Percentiles rank a stretch among this genome's conserved stretches.
Evolutionary conservation across 1,140 invertebrate species (phyloP).

Genomic region (Platorchestia sp.): DNA sequence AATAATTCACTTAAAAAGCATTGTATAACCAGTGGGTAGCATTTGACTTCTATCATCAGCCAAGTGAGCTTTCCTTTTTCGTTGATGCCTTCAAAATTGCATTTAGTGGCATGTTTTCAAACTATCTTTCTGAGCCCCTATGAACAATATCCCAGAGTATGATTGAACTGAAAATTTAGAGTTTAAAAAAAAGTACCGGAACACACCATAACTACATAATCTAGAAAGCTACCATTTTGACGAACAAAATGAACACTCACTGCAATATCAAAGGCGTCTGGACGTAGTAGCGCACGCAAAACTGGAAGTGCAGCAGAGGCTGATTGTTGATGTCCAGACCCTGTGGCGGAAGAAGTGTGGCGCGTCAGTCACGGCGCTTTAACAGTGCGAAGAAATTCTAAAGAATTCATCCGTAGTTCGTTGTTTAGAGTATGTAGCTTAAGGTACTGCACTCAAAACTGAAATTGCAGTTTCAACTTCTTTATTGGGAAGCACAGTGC

Average conservation of each 20-base stretch:
- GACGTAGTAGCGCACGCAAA: conserved; percentile 95
- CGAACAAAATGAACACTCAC: conserved; percentile 66
- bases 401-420: background rate
- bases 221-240: background rate
- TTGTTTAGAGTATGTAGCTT: too few relatives aligned
- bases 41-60: too few relatives aligned
- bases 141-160: background rate
- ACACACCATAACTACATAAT: background rate
- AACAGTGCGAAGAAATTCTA: background rate
- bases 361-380: background rate
- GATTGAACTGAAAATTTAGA: background rate
- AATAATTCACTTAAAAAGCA: too few relatives aligned
- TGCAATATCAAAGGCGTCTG: conserved; percentile 76
- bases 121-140: background rate
- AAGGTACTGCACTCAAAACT: too few relatives aligned
- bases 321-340: conserved; percentile 90
- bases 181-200: background rate
- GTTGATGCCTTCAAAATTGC: too few relatives aligned
- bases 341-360: conserved; percentile 74
- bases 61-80: too few relatives aligned
- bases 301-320: conserved; percentile 89
- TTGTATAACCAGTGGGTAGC: too few relatives aligned
- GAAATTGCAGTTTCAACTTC: too few relatives aligned
- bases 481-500: too few relatives aligned
- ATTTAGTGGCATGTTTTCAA: too few relatives aligned